Percentiles rank a stretch among this genome's conserved stretches.
These are phyloP conservation scores for Netelia inedita DNA, from an alignment of 2,888 invertebrate species.

Conservation along the genomic window DNA sequence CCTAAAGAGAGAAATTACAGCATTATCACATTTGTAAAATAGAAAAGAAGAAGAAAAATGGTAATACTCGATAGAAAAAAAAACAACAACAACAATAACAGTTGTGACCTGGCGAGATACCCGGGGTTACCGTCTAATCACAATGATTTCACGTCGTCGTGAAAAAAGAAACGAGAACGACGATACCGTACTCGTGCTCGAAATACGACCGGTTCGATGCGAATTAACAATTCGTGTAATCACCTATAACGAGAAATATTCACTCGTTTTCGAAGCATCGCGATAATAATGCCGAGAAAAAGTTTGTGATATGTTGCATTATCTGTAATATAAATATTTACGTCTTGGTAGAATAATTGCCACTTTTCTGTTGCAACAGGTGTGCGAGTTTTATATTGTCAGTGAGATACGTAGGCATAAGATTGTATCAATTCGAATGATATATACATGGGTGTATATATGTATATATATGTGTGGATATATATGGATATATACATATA, in stretches of 20 bases:
- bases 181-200: not conserved
- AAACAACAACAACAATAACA: too few species aligned
- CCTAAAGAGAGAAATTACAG: constrained; percentile 1
- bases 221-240: not conserved
- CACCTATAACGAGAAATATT: constrained; percentile 1
- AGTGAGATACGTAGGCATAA: not conserved
- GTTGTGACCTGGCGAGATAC: too few species aligned
- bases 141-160: too few species aligned
- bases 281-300: constrained; percentile 45
- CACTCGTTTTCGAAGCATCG: not conserved
- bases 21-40: not conserved
- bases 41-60: constrained; percentile 4
- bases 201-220: not conserved
- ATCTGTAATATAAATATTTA: constrained; percentile 52
- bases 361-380: constrained; percentile 60
- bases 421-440: not conserved
- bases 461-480: not conserved
- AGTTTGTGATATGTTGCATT: constrained; percentile 8
- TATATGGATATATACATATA: not conserved
- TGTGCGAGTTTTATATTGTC: constrained; percentile 23
- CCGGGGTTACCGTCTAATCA: too few species aligned
- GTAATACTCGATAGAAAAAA: not conserved
- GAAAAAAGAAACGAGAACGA: not conserved
- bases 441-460: not conserved
- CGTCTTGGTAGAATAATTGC: constrained; percentile 38